Percentiles rank a stretch among this genome's conserved stretches.
Evolutionary conservation across 1,140 invertebrate genomes (phyloP).

Genomic region (Drosophila truncata): DNA sequence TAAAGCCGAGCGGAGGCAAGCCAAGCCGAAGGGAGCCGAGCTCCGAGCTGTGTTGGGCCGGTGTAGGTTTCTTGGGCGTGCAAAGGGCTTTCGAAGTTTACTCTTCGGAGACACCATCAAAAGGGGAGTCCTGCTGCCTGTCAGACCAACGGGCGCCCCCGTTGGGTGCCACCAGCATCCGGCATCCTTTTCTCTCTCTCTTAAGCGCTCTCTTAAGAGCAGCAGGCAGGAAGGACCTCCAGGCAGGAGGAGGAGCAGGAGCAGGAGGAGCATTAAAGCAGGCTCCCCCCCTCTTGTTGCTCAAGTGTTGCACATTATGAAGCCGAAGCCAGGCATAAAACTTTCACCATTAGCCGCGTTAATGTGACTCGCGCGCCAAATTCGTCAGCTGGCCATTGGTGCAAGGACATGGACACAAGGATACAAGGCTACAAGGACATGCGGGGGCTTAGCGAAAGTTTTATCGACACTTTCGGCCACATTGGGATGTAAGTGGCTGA

Average conservation of each 20-base stretch:
- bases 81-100: slow-evolving; percentile 62
- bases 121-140: neutral
- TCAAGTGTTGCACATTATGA: slow-evolving; percentile 78
- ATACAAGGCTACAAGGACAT: slow-evolving; percentile 9
- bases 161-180: slow-evolving; percentile 58
- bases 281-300: slow-evolving; percentile 39
- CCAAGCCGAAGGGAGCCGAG: neutral
- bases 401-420: slow-evolving; percentile 42
- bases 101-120: slow-evolving; percentile 19
- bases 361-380: slow-evolving; percentile 70
- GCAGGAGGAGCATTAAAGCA: slow-evolving; percentile 18
- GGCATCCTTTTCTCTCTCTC: slow-evolving; percentile 1
- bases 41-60: neutral
- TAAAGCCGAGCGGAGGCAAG: neutral
- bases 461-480: slow-evolving; percentile 59
- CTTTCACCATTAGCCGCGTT: slow-evolving; percentile 80
- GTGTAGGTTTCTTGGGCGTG: slow-evolving; percentile 15
- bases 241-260: neutral
- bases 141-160: slow-evolving; percentile 50
- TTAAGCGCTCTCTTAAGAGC: slow-evolving; percentile 40
- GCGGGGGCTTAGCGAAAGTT: slow-evolving; percentile 65
- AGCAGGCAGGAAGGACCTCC: slow-evolving; percentile 29
- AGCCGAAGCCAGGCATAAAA: slow-evolving; percentile 74
- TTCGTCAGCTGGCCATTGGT: slow-evolving; percentile 76
- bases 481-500: slow-evolving; percentile 24